Evolutionary conservation across 2,797 vertebrate species (phyloP).

Genomic region (Sebastes itinus): DNA sequence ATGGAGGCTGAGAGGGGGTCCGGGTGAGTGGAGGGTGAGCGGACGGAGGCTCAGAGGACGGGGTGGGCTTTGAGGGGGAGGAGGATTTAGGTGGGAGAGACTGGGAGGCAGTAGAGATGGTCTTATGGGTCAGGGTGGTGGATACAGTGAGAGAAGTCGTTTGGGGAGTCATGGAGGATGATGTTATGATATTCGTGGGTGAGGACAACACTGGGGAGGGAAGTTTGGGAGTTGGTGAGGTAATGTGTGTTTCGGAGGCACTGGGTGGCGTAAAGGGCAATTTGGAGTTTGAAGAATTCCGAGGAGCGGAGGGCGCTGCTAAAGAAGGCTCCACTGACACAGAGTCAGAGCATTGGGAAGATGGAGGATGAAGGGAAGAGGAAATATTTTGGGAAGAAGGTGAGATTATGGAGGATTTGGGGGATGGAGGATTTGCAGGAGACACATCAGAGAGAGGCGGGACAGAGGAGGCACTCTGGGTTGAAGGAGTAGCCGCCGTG

Average conservation of each 20-base stretch:
- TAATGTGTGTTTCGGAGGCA: neutral
- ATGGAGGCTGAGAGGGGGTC: constrained; percentile 73
- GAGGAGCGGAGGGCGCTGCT: neutral
- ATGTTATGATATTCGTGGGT: neutral
- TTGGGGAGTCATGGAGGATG: constrained; percentile 16
- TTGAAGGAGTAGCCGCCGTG: neutral
- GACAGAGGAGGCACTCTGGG: constrained; percentile 12
- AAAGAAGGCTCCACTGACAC: neutral
- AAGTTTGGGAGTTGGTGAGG: neutral
- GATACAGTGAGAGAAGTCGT: constrained; percentile 12
- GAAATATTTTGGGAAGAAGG: neutral
- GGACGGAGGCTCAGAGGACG: constrained; percentile 24
- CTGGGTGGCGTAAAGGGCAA: neutral
- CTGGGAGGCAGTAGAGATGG: constrained; percentile 9
- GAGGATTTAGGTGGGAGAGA: constrained; percentile 8
- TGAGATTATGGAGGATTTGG: neutral
- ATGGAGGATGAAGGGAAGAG: neutral
- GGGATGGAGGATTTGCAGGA: constrained; percentile 1
- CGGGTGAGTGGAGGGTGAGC: constrained; percentile 25
- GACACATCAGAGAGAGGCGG: constrained; percentile 17
- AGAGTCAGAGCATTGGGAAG: constrained; percentile 10
- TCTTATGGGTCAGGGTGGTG: constrained; percentile 19
- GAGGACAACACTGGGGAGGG: constrained; percentile 9
- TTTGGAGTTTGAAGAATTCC: neutral
- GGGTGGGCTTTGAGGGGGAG: constrained; percentile 19